Evolutionary conservation across 2,888 invertebrate species (phyloP).

Genomic region (Vanessa cardui): DNA sequence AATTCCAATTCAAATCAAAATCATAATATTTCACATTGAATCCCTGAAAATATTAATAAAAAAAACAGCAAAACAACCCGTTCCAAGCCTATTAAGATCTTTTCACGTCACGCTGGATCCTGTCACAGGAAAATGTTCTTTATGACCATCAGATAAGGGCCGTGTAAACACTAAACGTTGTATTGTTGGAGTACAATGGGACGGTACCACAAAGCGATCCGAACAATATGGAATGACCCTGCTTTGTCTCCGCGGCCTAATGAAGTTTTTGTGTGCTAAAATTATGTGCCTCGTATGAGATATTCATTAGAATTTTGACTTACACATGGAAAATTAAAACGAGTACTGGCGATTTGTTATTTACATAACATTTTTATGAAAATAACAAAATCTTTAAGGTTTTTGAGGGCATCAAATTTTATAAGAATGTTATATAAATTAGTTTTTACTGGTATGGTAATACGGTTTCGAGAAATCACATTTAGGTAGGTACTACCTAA

Average conservation of each 20-base stretch:
- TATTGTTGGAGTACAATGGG: constrained; percentile 12
- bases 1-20: constrained; percentile 2
- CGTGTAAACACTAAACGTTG: constrained; percentile 10
- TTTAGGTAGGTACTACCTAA: too few relatives aligned
- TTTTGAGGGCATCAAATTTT: too few relatives aligned
- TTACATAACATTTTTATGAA: neutral
- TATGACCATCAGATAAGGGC: constrained; percentile 28
- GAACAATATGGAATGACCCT: constrained; percentile 43
- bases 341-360: neutral
- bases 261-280: constrained; percentile 50
- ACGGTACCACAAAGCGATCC: constrained; percentile 32
- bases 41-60: constrained; percentile 24
- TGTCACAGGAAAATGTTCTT: constrained; percentile 25
- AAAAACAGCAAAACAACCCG: constrained; percentile 16
- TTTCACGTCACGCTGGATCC: constrained; percentile 20
- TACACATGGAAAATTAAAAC: constrained; percentile 34
- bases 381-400: too few relatives aligned
- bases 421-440: too few relatives aligned
- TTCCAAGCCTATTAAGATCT: constrained; percentile 19
- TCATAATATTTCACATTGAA: constrained; percentile 3
- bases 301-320: constrained; percentile 32
- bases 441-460: too few relatives aligned
- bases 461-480: too few relatives aligned
- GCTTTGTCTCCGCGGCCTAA: constrained; percentile 48
- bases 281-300: constrained; percentile 40